Evolutionary conservation across 2,888 invertebrate species (phyloP).

Genomic region (Allolobophora icterica): DNA sequence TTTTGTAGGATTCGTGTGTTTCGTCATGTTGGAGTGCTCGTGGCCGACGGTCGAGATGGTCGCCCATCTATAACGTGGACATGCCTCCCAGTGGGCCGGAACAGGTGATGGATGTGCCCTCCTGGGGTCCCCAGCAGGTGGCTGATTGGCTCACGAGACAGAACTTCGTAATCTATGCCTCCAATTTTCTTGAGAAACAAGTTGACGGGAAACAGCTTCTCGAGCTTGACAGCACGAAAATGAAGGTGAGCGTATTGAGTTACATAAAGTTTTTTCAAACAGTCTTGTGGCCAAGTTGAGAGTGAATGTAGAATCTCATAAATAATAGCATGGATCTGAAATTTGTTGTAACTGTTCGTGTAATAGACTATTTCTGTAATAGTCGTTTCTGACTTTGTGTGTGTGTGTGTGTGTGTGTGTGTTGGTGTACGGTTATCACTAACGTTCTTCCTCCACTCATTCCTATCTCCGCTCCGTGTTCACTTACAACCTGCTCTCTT

Average conservation of each 20-base stretch:
- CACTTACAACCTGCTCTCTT: no score
- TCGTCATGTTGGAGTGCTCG: constrained; percentile 22
- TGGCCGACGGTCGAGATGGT: background rate
- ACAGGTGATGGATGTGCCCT: constrained; percentile 37
- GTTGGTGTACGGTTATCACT: no score
- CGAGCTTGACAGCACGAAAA: constrained; percentile 86
- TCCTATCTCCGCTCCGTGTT: no score
- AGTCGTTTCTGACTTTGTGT: no score
- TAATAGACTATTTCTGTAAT: background rate
- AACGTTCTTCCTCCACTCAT: no score
- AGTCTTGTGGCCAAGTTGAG: background rate
- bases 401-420: background rate
- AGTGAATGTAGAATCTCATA: no score
- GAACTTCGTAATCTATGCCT: constrained; percentile 58
- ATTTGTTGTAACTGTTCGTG: background rate
- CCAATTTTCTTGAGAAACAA: constrained; percentile 66
- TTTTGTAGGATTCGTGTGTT: constrained; percentile 11
- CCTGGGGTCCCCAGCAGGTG: constrained; percentile 67
- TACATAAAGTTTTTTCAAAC: background rate
- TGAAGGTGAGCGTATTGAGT: constrained; percentile 72
- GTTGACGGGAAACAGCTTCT: constrained; percentile 85
- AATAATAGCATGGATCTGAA: background rate
- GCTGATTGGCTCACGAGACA: constrained; percentile 86
- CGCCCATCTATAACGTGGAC: background rate
- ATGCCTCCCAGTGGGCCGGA: background rate